Evolutionary conservation across 2,888 invertebrate species (phyloP).

Genomic region (Pollenia griseotomentosa): DNA sequence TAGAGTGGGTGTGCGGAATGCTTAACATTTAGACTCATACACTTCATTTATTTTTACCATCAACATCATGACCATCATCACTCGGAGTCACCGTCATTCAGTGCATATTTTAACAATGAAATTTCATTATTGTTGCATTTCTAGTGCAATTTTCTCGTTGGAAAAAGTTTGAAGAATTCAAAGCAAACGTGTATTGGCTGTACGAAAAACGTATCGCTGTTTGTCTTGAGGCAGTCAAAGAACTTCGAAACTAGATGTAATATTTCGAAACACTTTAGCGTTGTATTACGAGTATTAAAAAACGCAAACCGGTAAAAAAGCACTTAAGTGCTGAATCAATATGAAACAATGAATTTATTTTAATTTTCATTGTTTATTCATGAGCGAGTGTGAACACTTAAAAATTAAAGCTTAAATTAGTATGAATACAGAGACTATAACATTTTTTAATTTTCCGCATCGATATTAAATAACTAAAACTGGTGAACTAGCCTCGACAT

Average conservation of each 20-base stretch:
- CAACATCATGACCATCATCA: not conserved
- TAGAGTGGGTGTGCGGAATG: not conserved
- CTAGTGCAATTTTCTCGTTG: not conserved
- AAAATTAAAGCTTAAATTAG: no score
- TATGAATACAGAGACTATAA: no score
- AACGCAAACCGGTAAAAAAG: not conserved
- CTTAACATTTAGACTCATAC: constrained; percentile 20
- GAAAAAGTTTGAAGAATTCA: not conserved
- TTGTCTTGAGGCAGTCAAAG: no score
- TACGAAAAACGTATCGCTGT: no score
- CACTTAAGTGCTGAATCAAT: not conserved
- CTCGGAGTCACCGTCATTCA: constrained; percentile 8
- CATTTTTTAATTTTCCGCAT: no score
- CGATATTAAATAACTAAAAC: no score
- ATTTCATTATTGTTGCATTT: constrained; percentile 49
- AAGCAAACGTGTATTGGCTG: not conserved
- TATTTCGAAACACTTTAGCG: no score
- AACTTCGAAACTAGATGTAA: no score
- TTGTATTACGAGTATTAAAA: not conserved
- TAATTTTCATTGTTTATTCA: no score
- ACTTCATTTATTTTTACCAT: constrained; percentile 1
- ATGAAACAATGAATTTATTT: no score
- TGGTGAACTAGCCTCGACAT: no score
- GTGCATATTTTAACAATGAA: constrained; percentile 48
- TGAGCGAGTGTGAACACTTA: no score